Conservation (phyloP, 2,797 vertebrate genomes). For the Martes flavigula region DNA sequence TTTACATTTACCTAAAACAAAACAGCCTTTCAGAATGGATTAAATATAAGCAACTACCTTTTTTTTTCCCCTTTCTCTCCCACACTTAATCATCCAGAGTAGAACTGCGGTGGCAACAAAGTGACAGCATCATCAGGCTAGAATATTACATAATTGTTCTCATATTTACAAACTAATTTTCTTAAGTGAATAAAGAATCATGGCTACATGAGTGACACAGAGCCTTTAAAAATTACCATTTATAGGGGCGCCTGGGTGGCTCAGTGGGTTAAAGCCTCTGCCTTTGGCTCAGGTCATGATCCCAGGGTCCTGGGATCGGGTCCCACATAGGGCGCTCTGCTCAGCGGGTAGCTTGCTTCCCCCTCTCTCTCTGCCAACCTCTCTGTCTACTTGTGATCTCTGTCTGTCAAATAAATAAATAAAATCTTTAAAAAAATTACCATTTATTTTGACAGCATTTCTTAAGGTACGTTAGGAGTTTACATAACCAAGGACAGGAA, state of each 20-base stretch:
- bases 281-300: too few species aligned
- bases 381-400: too few species aligned
- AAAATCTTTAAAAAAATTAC: not conserved
- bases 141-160: not conserved
- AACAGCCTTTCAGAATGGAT: not conserved
- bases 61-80: not conserved
- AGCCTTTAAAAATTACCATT: constrained; percentile 14
- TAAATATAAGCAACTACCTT: not conserved
- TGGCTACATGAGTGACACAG: not conserved
- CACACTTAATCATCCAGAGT: not conserved
- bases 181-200: not conserved
- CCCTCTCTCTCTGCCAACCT: too few species aligned
- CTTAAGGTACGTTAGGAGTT: not conserved
- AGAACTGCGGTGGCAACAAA: not conserved
- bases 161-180: constrained; percentile 3
- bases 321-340: too few species aligned
- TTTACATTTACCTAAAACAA: constrained; percentile 31
- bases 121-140: not conserved
- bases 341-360: too few species aligned
- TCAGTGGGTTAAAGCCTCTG: too few species aligned
- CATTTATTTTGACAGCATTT: constrained; percentile 34
- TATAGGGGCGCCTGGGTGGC: not conserved
- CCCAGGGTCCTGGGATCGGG: too few species aligned
- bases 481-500: not conserved
- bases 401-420: too few species aligned